Evolutionary conservation across 92 coral and sea anemone genomes (phyloP), one percentile per base, ranked within the genome.

Genomic region (Zoanthus sansibaricus): DNA sequence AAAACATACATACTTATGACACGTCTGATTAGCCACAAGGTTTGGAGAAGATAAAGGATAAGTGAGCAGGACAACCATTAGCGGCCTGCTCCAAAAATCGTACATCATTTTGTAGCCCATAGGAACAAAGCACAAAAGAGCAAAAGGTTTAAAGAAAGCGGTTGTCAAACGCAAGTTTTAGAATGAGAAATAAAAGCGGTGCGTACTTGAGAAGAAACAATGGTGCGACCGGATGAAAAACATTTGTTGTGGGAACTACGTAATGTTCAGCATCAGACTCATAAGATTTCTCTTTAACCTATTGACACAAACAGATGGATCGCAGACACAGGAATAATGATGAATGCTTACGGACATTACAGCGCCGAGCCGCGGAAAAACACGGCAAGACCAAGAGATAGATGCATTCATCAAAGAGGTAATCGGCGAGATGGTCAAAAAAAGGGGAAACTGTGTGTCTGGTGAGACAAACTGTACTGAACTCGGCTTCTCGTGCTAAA

Each of bases 251-350:
- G 79, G 54, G 48, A 61, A 61, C 79, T 72, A 84, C 55, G 51
- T 5, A 55, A 73, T 84, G 72, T 73, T 48, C 64, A 73, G 88
- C 16, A 16, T 71, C 46, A 20, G 71, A n/a, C 71, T 84, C 42
- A 72, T 82, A 84, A 84, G 32, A 52, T 84, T 32, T 51, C 78
- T 33, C 71, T 84, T 0, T 84, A 82, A 52, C 88, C 82, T 12
- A 30, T 84, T 55, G 82, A 84, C 71, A 84, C 78, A 56, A 84
- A 88, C 67, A 55, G 82, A 12, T 82, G 55, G 68, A 87, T 87
- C n/a, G 71, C 46, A 66, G 68, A 75, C 54, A 45, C 73, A 14
- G 88, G 83, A 5, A 49, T 88, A 10, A 0, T 4, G 74, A 88
- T 84, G 68, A 37, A 30, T 59, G 90, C 87, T 7, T 87, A 80